Evolutionary conservation across 2,888 invertebrate species (phyloP).

Genomic region (Ornithoptera alexandrae): DNA sequence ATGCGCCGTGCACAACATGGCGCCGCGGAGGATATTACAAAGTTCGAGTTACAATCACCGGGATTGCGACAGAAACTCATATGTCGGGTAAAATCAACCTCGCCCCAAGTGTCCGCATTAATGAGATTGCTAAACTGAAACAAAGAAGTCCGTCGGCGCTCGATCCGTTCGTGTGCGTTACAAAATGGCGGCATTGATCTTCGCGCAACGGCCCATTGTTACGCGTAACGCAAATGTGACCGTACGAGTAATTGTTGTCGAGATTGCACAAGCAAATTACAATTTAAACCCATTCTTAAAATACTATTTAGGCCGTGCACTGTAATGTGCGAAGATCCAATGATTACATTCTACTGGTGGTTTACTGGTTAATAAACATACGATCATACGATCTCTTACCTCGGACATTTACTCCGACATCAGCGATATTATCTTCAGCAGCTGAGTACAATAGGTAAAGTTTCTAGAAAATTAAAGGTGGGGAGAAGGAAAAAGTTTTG

Average conservation of each 20-base stretch:
- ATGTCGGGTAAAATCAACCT: conserved; percentile 11
- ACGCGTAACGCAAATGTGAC: conserved; percentile 7
- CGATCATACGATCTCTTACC: too few species aligned
- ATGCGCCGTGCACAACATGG: not conserved
- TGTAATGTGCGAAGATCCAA: too few species aligned
- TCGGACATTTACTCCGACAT: too few species aligned
- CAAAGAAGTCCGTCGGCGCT: conserved; percentile 13
- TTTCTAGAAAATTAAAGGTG: too few species aligned
- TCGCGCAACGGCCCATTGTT: conserved; percentile 22
- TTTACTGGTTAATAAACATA: too few species aligned
- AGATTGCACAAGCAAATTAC: conserved; percentile 5
- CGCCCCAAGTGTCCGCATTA: conserved; percentile 12
- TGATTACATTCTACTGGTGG: too few species aligned
- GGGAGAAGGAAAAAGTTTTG: too few species aligned
- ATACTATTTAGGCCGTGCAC: too few species aligned
- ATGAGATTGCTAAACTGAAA: conserved; percentile 24
- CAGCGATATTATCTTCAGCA: too few species aligned
- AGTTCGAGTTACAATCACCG: conserved; percentile 14
- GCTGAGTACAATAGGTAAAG: too few species aligned
- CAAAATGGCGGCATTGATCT: conserved; percentile 22
- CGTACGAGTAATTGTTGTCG: conserved; percentile 1
- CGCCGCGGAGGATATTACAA: conserved; percentile 19
- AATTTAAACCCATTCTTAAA: not conserved
- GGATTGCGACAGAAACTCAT: conserved; percentile 13
- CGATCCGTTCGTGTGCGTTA: conserved; percentile 9